Evolutionary conservation across 1,140 invertebrate genomes (phyloP), one percentile per base, ranked within the genome.

Genomic region (Phymorhynchus buccinoides): DNA sequence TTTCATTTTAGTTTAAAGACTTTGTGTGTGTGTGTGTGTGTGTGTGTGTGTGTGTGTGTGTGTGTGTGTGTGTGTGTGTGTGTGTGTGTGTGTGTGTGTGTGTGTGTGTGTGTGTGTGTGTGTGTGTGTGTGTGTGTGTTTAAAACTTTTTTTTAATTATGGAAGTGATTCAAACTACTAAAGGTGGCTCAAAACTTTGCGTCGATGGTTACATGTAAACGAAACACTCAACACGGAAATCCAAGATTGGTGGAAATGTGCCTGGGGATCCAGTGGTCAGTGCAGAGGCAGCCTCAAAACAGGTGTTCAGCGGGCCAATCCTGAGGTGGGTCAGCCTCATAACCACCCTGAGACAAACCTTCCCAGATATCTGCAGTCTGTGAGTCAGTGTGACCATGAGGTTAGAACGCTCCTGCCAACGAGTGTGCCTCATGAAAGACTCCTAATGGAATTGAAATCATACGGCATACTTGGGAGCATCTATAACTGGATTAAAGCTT

Each of bases 181-280:
- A 71, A 2, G 9, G 68, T 37, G 35, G 30, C 68, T 4, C 16
- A 35, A 71, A 71, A 35, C 0, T 71, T 0, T 71, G 68, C 68
- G 30, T 4, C 1, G 30, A 35, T 71, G 68, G n/a, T 14, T 35
- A 12, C 35, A 37, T 71, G 68, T 71, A 71, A 12, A 71, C 68
- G 32, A 1, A 71, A 35, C 68, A 71, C 6, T 35, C 1, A n/a
- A 71, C 30, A 71, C 35, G 68, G 35, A 71, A 71, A 9, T 35
- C 68, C 68, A 71, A 35, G 68, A 71, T 71, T 71, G 30, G 68
- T 35, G 68, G 68, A 71, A 71, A 71, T 71, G 68, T 71, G 68
- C 9, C 30, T 1, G 6, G 35, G 18, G 68, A 35, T 71, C 12
- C 56, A 1, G 56, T 62, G 22, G 56, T 62, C 56, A 62, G 56